Conservation (phyloP, 2,888 invertebrate genomes). For the Meteorus cinctellus region DNA sequence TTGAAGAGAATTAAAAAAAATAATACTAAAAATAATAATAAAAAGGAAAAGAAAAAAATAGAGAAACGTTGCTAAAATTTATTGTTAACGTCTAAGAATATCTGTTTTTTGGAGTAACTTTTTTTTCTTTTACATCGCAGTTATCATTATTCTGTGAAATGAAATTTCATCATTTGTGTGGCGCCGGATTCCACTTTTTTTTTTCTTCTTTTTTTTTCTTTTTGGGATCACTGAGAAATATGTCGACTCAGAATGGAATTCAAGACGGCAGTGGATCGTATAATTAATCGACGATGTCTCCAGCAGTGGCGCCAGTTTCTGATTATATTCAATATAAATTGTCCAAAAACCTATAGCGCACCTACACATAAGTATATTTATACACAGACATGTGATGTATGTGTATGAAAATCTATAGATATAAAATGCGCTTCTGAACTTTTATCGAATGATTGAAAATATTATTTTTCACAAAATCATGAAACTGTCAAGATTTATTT, state of each 20-base stretch:
- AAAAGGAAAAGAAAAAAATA: not conserved
- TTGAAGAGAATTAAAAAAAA: not conserved
- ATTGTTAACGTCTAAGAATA: not conserved
- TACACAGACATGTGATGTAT: not conserved
- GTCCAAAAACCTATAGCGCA: constrained; percentile 2
- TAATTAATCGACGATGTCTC: constrained; percentile 51
- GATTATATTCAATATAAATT: constrained; percentile 21
- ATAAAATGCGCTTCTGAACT: not conserved
- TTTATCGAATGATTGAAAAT: not conserved
- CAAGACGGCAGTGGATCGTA: constrained; percentile 50
- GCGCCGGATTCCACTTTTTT: not conserved
- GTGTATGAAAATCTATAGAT: not conserved
- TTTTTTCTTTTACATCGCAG: not conserved
- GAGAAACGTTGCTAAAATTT: not conserved
- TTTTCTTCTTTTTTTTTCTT: constrained; percentile 5
- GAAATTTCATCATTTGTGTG: constrained; percentile 19
- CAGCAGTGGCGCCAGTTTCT: constrained; percentile 52
- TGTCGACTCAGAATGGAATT: constrained; percentile 43
- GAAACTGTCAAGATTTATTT: too few species aligned
- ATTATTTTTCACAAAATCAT: too few species aligned
- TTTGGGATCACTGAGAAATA: constrained; percentile 36
- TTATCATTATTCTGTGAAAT: constrained; percentile 3
- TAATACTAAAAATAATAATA: too few species aligned
- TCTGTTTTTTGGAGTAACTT: not conserved
- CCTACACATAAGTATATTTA: not conserved